Evolutionary conservation across 2,797 vertebrate species (phyloP).

Genomic region (Oceanodroma leucorhoa): DNA sequence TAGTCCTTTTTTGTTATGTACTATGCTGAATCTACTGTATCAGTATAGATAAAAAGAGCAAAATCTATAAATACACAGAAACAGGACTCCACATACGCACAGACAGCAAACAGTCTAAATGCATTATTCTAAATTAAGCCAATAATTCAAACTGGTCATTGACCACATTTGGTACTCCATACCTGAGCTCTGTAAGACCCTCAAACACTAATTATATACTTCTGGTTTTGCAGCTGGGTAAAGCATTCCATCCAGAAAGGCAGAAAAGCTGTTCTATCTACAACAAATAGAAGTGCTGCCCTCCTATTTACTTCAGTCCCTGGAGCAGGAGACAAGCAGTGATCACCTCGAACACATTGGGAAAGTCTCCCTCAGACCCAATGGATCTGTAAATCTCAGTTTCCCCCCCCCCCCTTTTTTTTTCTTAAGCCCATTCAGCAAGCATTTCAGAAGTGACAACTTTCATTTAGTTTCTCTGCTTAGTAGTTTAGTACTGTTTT

Average conservation of each 20-base stretch:
- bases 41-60: background rate
- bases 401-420: fast-evolving
- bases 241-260: background rate
- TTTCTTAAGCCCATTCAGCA: background rate
- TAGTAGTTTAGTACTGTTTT: background rate
- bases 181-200: background rate
- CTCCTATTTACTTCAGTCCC: background rate
- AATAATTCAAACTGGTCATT: background rate
- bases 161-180: background rate
- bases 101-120: background rate
- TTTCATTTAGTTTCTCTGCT: background rate
- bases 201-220: background rate
- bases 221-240: background rate
- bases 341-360: background rate
- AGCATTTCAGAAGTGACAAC: background rate
- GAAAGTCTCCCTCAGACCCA: background rate
- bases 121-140: background rate
- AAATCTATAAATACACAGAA: background rate
- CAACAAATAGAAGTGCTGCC: background rate
- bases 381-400: fast-evolving
- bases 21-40: background rate
- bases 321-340: background rate
- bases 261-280: background rate
- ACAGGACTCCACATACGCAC: background rate
- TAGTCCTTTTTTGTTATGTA: background rate